Base-by-base conservation (phyloP, 1,140 invertebrate species). In the Venturia canescens region DNA sequence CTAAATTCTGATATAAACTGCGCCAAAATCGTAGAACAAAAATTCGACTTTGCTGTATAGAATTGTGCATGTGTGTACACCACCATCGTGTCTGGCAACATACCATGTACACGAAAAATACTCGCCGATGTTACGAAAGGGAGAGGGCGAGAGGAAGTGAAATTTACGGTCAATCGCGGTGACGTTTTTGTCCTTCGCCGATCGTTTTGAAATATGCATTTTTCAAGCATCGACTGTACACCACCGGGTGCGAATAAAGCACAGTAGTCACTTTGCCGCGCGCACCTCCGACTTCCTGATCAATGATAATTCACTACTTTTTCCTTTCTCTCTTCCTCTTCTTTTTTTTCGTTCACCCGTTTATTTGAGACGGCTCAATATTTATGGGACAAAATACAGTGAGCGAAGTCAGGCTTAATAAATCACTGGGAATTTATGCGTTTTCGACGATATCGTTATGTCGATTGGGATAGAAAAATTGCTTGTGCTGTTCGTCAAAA, bases 81-180 rank as follows among this genome's bases (percentile, higher is more conserved):
- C n/a, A n/a, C n/a, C 15, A 3, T 16, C 57, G 57, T 60, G 16
- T n/a, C 57, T 60, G n/a, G 57, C 6, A 3, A 60, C 50, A 60
- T n/a, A 50, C 48, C 3, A 18, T 50, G 15, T 50, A 16, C 57
- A 23, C 6, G 57, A n/a, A 60, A 60, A 60, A 21, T 16, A 60
- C 3, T 60, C 1, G 13, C 57, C 18, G 16, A 21, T 60, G 21
- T 60, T 50, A 50, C 48, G 48, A 60, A 7, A 60, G n/a, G 31
- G 31, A 34, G 31, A 34, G 31, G 7, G 31, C 31, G 31, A 34
- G 31, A 7, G 31, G 7, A 34, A 60, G n/a, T 1, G 57, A 60
- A 60, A 60, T 60, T 21, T 60, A 60, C n/a, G 57, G 57, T 60
- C n/a, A 60, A 60, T 60, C 57, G 57, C 57, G n/a, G 57, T 60